These are phyloP conservation scores for Zoanthus sociatus DNA, from an alignment of 92 coral and sea anemone genomes.

Conservation along the genomic window DNA sequence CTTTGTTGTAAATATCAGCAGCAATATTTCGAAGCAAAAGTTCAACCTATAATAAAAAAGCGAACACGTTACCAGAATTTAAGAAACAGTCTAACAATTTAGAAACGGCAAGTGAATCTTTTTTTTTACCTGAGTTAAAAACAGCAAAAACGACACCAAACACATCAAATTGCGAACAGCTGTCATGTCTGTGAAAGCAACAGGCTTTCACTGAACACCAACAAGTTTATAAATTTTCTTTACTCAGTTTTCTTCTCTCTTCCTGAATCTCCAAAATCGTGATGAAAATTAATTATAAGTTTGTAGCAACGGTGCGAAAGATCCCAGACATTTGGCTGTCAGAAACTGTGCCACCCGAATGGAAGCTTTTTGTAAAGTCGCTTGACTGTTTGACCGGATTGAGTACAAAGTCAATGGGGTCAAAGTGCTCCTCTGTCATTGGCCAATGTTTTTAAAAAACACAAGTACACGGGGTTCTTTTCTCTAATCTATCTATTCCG, in stretches of 20 bases:
- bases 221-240: background rate
- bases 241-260: background rate
- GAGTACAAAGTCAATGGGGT: background rate
- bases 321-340: background rate
- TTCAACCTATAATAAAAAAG: background rate
- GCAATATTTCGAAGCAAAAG: background rate
- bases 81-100: background rate
- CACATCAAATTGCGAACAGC: background rate
- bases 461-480: background rate
- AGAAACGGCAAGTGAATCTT: background rate
- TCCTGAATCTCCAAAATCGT: background rate
- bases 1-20: background rate
- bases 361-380: background rate
- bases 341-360: background rate
- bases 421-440: background rate
- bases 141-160: background rate
- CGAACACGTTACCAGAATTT: background rate
- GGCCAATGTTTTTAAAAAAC: background rate
- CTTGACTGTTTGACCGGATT: background rate
- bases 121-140: background rate
- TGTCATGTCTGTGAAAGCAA: background rate
- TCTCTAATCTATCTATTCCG: background rate
- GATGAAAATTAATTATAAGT: background rate
- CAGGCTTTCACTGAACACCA: background rate
- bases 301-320: background rate